Evolutionary conservation across 1,140 invertebrate genomes (phyloP).

Genomic region (Drosophila leontia): DNA sequence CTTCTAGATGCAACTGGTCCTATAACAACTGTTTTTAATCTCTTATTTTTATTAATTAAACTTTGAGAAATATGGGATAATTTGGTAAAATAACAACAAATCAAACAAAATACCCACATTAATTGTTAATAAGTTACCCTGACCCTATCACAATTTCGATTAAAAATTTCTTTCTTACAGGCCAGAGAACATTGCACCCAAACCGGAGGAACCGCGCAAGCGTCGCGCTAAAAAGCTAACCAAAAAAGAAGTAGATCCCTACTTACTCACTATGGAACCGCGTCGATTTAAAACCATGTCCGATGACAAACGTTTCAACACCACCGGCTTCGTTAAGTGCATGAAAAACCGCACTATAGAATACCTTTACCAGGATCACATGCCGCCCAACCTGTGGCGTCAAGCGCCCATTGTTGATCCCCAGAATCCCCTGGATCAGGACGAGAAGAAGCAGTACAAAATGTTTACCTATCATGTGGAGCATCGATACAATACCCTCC

Average conservation of each 20-base stretch:
- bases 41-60: no score
- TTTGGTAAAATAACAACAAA: no score
- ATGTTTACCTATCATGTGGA: slow-evolving; percentile 78
- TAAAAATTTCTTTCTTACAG: neutral
- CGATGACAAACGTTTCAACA: slow-evolving; percentile 64
- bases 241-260: slow-evolving; percentile 64
- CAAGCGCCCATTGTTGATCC: slow-evolving; percentile 69
- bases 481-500: slow-evolving; percentile 78
- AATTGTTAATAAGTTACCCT: neutral
- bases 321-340: slow-evolving; percentile 48
- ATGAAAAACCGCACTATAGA: slow-evolving; percentile 53
- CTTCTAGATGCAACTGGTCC: no score
- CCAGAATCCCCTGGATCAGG: slow-evolving; percentile 67
- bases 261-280: slow-evolving; percentile 53
- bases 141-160: no score
- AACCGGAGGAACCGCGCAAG: slow-evolving; percentile 48
- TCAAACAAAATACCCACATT: neutral
- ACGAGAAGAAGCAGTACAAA: slow-evolving; percentile 80
- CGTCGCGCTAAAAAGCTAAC: slow-evolving; percentile 61
- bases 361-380: slow-evolving; percentile 71
- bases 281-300: slow-evolving; percentile 65
- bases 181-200: slow-evolving; percentile 8
- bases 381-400: slow-evolving; percentile 65
- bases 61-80: no score
- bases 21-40: no score